Evolutionary conservation across 2,797 vertebrate species (phyloP).

Genomic region (Streptopelia turtur): DNA sequence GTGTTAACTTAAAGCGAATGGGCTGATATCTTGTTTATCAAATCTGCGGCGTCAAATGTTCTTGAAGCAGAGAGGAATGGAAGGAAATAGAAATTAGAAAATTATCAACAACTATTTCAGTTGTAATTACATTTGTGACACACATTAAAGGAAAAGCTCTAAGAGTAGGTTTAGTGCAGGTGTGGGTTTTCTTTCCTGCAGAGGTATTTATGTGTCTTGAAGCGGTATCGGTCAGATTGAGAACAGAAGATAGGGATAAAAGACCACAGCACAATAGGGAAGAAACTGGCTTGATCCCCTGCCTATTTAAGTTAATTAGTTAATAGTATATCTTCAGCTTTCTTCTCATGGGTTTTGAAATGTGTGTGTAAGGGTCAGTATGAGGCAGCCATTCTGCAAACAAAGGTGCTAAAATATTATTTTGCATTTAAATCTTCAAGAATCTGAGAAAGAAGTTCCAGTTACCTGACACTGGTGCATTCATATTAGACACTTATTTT

Average conservation of each 20-base stretch:
- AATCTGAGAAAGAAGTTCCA: neutral
- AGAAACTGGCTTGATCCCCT: conserved; percentile 40
- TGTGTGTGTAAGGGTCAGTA: neutral
- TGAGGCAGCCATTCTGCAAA: neutral
- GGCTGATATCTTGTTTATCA: neutral
- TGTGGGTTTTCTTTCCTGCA: conserved; percentile 36
- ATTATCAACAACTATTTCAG: neutral
- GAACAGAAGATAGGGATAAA: conserved; percentile 1
- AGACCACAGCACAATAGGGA: conserved; percentile 3
- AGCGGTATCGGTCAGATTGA: neutral
- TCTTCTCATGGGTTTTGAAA: conserved; percentile 11
- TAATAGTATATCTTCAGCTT: conserved; percentile 38
- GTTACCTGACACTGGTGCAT: neutral
- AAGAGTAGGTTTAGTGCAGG: neutral
- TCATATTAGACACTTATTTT: neutral
- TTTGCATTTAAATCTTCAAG: neutral
- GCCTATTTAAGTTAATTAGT: conserved; percentile 53
- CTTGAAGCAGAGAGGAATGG: neutral
- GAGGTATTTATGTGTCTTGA: neutral
- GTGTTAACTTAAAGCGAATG: neutral
- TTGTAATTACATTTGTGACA: neutral
- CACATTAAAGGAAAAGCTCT: neutral
- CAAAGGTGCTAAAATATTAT: neutral
- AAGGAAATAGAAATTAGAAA: neutral
- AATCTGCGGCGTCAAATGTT: neutral